Evolutionary conservation across 2,888 invertebrate species (phyloP), one percentile per base, ranked within the genome.

Genomic region (Listrodromus nycthemerus): DNA sequence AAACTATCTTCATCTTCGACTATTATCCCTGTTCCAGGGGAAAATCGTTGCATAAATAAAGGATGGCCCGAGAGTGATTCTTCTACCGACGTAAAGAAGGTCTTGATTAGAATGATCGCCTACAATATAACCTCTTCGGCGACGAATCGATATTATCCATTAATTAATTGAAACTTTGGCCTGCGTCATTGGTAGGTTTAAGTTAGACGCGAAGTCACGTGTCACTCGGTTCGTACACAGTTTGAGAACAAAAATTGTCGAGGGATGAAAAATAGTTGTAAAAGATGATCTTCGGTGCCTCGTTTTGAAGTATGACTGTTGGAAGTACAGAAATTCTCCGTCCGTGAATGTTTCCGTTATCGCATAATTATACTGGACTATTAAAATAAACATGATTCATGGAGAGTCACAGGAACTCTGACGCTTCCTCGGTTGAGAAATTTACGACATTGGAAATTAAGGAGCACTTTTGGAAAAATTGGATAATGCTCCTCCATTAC

Each of bases 111-210:
- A 41, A 19, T 41, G 41, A 41, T 41, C 30, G 19, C 30, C 27
- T 1, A 61, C 27, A 3, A 24, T 41, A 24, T 37, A 37, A 6
- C 21, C 37, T 55, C 10, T 10, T 19, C 1, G 21, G 6, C 19
- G 52, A 2, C 24, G 21, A 30, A 58, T 80, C 73, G 48, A 74
- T 67, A 30, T n/a, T 24, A 45, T 52, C 50, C 61, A 50, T 74
- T 69, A 50, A 80, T 69, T 80, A 41, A 80, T 63, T 50, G 41
- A 37, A 55, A 55, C 30, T 67, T 7, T 67, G 21, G 30, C 8
- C 48, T 33, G 74, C 80, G 74, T 80, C 80, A 74, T 67, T 24
- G 45, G 48, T 5, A 33, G 21, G 30, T 30, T 66, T 19, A 41
- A 76, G 55, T 58, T 21, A 74, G 66, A 52, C 66, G 66, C 10